These are phyloP conservation scores for Lacanobia oleracea DNA, from an alignment of 2,888 invertebrate genomes.

Conservation along the genomic window DNA sequence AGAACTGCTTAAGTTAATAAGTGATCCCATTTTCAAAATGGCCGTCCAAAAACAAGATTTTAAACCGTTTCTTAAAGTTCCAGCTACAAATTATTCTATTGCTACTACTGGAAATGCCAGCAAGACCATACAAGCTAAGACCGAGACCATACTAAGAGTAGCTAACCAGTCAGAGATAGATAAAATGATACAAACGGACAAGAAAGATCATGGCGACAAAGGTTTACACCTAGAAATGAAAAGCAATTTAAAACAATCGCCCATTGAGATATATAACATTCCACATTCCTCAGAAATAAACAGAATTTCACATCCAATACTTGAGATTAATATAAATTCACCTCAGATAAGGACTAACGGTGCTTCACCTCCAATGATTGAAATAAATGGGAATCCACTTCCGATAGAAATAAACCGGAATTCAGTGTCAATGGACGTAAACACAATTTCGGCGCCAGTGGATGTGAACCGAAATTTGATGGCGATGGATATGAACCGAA, in stretches of 20 bases:
- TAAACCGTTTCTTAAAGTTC: background rate
- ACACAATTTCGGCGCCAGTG: background rate
- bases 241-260: background rate
- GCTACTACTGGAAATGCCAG: slow-evolving; percentile 19
- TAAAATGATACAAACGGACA: background rate
- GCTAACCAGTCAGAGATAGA: slow-evolving; percentile 32
- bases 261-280: slow-evolving; percentile 11
- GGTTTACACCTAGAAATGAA: slow-evolving; percentile 13
- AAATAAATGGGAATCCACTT: slow-evolving; percentile 37
- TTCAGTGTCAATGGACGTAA: background rate
- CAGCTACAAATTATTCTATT: slow-evolving; percentile 32
- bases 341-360: slow-evolving; percentile 24
- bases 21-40: slow-evolving; percentile 17
- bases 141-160: slow-evolving; percentile 24
- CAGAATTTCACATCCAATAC: slow-evolving; percentile 36
- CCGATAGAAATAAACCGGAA: slow-evolving; percentile 24
- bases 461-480: background rate
- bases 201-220: background rate
- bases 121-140: slow-evolving; percentile 33
- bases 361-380: slow-evolving; percentile 24
- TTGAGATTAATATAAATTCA: slow-evolving; percentile 48
- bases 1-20: slow-evolving; percentile 51
- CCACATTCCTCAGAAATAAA: slow-evolving; percentile 21
- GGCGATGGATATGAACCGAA: background rate
- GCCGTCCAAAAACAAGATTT: slow-evolving; percentile 19